Evolutionary conservation across 2,888 invertebrate genomes (phyloP).

Genomic region (Stenchaetothrips biformis): DNA sequence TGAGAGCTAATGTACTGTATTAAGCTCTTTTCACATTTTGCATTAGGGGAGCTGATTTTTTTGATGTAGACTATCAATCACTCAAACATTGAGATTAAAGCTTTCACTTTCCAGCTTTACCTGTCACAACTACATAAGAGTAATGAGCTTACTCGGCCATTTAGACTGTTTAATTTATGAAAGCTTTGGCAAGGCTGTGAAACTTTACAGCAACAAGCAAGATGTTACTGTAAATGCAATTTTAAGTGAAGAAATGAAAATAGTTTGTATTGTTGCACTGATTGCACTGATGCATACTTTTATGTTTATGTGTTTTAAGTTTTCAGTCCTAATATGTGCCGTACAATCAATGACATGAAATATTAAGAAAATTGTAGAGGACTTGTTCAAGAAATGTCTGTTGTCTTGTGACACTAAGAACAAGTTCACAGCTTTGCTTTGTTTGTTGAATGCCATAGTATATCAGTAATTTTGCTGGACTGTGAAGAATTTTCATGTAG

Average conservation of each 20-base stretch:
- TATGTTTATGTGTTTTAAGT: neutral
- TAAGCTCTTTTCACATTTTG: constrained; percentile 16
- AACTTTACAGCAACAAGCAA: constrained; percentile 6
- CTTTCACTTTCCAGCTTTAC: neutral
- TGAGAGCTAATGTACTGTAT: neutral
- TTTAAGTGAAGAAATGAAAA: neutral
- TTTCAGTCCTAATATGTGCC: neutral
- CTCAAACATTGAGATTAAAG: neutral
- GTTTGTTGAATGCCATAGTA: no score
- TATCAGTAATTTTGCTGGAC: no score
- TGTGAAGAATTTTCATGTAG: no score
- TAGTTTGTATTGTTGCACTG: neutral
- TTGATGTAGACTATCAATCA: neutral
- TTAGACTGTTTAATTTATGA: constrained; percentile 20
- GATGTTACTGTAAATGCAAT: neutral
- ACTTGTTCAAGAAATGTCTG: neutral
- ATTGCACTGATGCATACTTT: neutral
- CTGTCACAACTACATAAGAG: constrained; percentile 14
- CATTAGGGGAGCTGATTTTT: neutral
- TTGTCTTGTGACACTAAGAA: no score
- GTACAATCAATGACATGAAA: no score
- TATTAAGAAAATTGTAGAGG: neutral
- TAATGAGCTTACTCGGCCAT: constrained; percentile 22
- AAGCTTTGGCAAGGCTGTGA: constrained; percentile 17
- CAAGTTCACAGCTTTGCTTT: no score